phyloP scores from a whole-genome alignment of 2,888 invertebrate species.

The Tryphoninae sp. region DNA sequence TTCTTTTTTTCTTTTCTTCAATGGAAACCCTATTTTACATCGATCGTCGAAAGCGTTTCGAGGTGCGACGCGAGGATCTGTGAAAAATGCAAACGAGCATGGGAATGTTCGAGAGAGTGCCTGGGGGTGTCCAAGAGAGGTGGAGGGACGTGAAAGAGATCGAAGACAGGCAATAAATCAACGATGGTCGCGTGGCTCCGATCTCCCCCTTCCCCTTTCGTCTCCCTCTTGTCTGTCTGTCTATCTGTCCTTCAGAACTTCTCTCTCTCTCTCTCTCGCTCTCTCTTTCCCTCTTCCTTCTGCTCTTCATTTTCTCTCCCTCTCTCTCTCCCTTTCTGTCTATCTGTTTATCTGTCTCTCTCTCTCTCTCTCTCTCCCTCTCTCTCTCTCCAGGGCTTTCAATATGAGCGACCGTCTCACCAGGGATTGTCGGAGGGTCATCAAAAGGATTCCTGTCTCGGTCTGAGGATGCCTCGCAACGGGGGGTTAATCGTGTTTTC shows the following conservation, averaged over 20 bases:
- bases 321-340: not conserved
- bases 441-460: constrained; percentile 61
- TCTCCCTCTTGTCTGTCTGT: constrained; percentile 1
- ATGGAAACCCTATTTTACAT: constrained; percentile 38
- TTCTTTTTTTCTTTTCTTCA: constrained; percentile 30
- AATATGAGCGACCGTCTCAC: constrained; percentile 51
- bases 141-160: constrained; percentile 37
- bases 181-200: constrained; percentile 52
- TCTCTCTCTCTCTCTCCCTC: not conserved
- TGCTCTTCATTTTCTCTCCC: too few species aligned
- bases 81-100: constrained; percentile 24
- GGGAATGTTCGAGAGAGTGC: constrained; percentile 12
- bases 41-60: constrained; percentile 58
- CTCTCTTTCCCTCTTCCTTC: not conserved
- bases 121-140: constrained; percentile 39
- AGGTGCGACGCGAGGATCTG: not conserved
- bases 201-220: constrained; percentile 38
- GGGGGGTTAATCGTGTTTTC: constrained; percentile 75
- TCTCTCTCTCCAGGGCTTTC: constrained; percentile 27
- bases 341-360: too few species aligned
- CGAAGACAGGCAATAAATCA: constrained; percentile 59
- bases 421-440: constrained; percentile 53
- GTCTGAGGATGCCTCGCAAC: constrained; percentile 53
- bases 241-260: not conserved
- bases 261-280: not conserved